These are phyloP conservation scores for Anadara kagoshimensis DNA, from an alignment of 1,140 invertebrate species.

Conservation along the genomic window DNA sequence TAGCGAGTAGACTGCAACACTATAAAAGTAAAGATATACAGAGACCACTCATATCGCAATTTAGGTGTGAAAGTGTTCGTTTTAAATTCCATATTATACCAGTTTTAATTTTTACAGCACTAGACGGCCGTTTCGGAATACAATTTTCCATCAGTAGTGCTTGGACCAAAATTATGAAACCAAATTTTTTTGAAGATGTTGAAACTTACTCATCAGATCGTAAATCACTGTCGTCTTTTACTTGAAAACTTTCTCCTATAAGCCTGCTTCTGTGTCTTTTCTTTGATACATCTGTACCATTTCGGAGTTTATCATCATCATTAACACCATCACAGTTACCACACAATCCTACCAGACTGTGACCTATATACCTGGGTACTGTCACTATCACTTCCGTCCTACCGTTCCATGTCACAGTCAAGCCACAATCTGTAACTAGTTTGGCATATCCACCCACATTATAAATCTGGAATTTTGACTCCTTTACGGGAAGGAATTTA, in stretches of 20 bases:
- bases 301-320: conserved; percentile 70
- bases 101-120: too few species aligned
- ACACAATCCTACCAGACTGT: conserved; percentile 88
- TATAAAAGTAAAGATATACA: too few species aligned
- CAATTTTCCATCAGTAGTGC: too few species aligned
- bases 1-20: too few species aligned
- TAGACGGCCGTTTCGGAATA: too few species aligned
- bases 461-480: conserved; percentile 17
- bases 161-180: too few species aligned
- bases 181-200: too few species aligned
- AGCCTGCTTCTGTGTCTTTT: conserved; percentile 13
- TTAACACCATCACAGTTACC: conserved; percentile 84
- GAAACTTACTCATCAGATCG: conserved; percentile 11
- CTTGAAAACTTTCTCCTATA: conserved; percentile 34
- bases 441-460: conserved; percentile 33
- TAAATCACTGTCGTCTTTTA: conserved; percentile 26
- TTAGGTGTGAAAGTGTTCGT: neutral
- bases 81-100: too few species aligned
- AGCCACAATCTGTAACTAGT: conserved; percentile 28
- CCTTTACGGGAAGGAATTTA: conserved; percentile 25
- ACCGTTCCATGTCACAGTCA: conserved; percentile 35
- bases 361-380: conserved; percentile 84
- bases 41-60: too few species aligned
- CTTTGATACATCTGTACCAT: conserved; percentile 32
- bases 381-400: conserved; percentile 76